These are phyloP conservation scores for Nibea coibor DNA, from an alignment of 2,113 vertebrate genomes.

Conservation along the genomic window DNA sequence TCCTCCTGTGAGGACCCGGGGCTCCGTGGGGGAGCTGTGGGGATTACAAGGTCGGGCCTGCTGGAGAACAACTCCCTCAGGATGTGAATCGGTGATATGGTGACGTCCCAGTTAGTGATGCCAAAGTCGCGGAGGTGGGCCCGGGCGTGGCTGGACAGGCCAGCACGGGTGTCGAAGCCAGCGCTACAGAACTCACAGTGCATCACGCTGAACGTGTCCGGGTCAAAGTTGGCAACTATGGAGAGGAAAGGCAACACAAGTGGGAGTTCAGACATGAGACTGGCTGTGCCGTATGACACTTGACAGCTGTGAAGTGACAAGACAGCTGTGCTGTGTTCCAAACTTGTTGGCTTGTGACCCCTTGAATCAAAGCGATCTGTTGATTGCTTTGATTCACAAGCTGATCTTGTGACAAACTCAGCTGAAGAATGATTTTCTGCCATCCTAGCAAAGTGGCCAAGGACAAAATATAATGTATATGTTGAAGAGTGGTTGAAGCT, in stretches of 20 bases:
- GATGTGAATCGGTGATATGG: constrained; percentile 94
- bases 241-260: constrained; percentile 14
- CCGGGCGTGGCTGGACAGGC: constrained; percentile 95
- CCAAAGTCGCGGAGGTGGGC: constrained; percentile 96
- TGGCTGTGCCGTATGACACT: neutral
- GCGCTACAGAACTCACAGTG: constrained; percentile 98
- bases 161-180: constrained; percentile 94
- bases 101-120: constrained; percentile 98
- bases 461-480: too few relatives aligned
- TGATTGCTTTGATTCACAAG: neutral
- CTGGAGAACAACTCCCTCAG: constrained; percentile 93
- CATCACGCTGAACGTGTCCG: constrained; percentile 96
- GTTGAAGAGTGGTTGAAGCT: too few relatives aligned
- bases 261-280: neutral
- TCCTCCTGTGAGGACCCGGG: constrained; percentile 57
- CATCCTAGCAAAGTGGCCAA: too few relatives aligned
- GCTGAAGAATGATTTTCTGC: neutral
- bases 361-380: neutral
- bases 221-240: constrained; percentile 96
- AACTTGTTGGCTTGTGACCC: neutral
- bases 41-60: constrained; percentile 87
- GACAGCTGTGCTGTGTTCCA: neutral
- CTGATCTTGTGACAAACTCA: neutral
- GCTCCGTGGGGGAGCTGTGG: constrained; percentile 76
- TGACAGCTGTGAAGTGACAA: neutral